phyloP scores from a whole-genome alignment of 2,797 vertebrate species.

The Cygnus olor region DNA sequence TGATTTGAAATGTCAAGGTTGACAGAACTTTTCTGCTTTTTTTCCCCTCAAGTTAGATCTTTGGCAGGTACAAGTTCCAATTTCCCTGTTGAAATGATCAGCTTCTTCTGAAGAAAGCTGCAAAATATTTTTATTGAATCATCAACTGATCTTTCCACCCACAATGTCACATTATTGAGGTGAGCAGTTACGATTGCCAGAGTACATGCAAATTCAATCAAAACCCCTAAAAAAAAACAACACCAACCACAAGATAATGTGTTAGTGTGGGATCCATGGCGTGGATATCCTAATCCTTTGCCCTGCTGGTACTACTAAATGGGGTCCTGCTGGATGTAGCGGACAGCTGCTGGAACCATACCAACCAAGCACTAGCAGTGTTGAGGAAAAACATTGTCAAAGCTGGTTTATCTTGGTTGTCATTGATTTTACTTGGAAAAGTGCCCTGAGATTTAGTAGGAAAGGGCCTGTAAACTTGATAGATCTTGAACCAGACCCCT shows the following conservation, averaged over 20 bases:
- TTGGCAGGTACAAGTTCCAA: constrained; percentile 79
- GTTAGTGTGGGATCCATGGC: not conserved
- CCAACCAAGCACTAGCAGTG: not conserved
- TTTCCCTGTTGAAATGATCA: constrained; percentile 78
- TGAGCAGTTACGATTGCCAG: rapidly evolving
- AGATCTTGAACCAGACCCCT: not conserved
- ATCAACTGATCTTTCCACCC: not conserved
- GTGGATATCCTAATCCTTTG: not conserved
- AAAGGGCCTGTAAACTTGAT: not conserved
- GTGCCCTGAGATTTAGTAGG: not conserved
- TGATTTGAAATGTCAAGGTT: not conserved
- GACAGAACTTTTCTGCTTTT: not conserved
- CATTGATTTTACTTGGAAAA: not conserved
- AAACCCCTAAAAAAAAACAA: not conserved
- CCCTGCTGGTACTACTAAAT: no score
- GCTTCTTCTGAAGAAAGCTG: constrained; percentile 44
- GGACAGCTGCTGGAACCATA: not conserved
- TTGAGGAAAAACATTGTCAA: not conserved
- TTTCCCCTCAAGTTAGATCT: not conserved
- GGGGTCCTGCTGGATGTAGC: not conserved
- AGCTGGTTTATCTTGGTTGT: not conserved
- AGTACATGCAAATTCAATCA: not conserved
- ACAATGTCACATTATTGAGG: not conserved
- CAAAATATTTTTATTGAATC: not conserved
- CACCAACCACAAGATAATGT: no score